Percentiles rank a stretch among this genome's conserved stretches.
Conservation (phyloP, 2,888 invertebrate genomes). For the Serrognathus titanus region DNA sequence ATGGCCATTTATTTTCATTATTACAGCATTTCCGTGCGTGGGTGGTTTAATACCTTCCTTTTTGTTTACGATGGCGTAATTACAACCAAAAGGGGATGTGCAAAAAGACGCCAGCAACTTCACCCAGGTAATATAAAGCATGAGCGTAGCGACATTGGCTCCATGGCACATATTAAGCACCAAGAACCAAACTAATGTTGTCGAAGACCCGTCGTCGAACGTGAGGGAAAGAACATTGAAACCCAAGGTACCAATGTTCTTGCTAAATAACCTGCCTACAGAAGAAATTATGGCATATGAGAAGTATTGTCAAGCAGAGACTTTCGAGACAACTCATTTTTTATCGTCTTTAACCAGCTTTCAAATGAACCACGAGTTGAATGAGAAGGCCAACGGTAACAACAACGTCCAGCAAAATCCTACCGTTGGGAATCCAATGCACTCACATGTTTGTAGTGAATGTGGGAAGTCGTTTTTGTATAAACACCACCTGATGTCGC, state of each 20-base stretch:
- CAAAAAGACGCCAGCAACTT: no score
- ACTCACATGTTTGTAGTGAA: constrained; percentile 78
- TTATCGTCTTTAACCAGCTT: constrained; percentile 27
- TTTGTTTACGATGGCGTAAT: no score
- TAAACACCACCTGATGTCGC: constrained; percentile 81
- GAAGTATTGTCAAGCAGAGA: constrained; percentile 20
- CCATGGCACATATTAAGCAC: no score
- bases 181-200: no score
- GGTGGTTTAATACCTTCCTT: no score
- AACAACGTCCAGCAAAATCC: constrained; percentile 8
- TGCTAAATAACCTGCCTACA: constrained; percentile 26
- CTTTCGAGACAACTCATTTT: constrained; percentile 26
- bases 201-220: no score
- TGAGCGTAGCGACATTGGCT: no score
- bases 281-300: constrained; percentile 21
- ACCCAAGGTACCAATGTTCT: constrained; percentile 24
- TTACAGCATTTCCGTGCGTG: no score
- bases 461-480: constrained; percentile 83
- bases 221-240: not conserved
- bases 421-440: constrained; percentile 54
- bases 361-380: constrained; percentile 22
- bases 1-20: no score
- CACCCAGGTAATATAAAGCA: no score
- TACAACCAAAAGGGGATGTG: no score
- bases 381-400: constrained; percentile 21